Evolutionary conservation across 2,113 vertebrate genomes (phyloP).

Genomic region (Blennius ocellaris): DNA sequence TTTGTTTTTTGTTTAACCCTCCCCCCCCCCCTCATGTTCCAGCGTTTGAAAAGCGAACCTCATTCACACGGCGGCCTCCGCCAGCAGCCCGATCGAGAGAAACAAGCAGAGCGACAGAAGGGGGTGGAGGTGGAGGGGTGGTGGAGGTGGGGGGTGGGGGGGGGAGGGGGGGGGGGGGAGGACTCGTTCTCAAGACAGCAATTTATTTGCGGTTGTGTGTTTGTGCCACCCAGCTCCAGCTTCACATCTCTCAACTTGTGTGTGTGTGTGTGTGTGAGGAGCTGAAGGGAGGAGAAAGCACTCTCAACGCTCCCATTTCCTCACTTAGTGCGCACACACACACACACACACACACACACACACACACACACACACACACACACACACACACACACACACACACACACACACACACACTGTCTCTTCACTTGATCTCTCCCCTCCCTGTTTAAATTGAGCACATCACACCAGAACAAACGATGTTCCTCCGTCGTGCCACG

Average conservation of each 20-base stretch:
- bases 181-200: constrained; percentile 67
- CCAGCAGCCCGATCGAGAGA: constrained; percentile 56
- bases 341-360: constrained; percentile 3
- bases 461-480: constrained; percentile 77
- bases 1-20: no score
- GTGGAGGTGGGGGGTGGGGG: no score
- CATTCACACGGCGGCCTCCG: constrained; percentile 53
- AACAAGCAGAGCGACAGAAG: constrained; percentile 61
- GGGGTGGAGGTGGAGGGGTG: constrained; percentile 65
- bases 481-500: constrained; percentile 61
- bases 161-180: constrained; percentile 64
- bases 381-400: constrained; percentile 27
- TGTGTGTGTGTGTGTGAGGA: no score
- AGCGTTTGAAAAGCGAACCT: constrained; percentile 61
- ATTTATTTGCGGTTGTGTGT: constrained; percentile 73
- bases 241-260: constrained; percentile 69
- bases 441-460: constrained; percentile 74
- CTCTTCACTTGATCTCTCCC: constrained; percentile 54
- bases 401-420: constrained; percentile 26
- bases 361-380: constrained; percentile 21
- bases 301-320: constrained; percentile 66
- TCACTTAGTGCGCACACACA: constrained; percentile 27
- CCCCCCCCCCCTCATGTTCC: constrained; percentile 42
- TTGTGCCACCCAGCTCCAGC: constrained; percentile 68
- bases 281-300: constrained; percentile 64